Base-by-base conservation (phyloP, 92 coral and sea anemone genomes). In the Porites rus region DNA sequence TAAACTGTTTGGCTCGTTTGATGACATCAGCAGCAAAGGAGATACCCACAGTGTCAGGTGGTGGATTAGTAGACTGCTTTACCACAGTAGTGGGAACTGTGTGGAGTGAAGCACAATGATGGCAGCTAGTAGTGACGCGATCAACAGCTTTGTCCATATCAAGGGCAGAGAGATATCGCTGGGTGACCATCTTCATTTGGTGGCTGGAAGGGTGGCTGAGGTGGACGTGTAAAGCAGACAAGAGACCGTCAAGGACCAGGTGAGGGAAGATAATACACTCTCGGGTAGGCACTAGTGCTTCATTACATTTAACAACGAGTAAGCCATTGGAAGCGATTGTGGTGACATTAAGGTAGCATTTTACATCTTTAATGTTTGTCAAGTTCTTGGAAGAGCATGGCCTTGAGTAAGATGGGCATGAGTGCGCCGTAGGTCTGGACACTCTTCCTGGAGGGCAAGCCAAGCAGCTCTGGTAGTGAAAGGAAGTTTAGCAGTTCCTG, bases 11-110 rank as follows among this genome's bases (percentile, higher is more conserved):
- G 67, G 20, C 67, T 63, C 67, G 18, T 63, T 19, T 63, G 67
- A 63, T 63, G 18, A 63, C 67, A 8, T 63, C 67, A 9, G 67
- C 67, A 63, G 67, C 67, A 63, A 63, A 63, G 67, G 67, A 63
- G 67, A 63, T 19, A 63, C 67, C 67, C 67, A 8, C 10, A 63
- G 67, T 14, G 5, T 38, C 46, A 38, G 46, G 46, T 38, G 46
- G 7, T 38, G 46, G 0, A 38, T 38, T 38, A 3, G 46, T 38
- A 38, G 6, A 38, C 46, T 38, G 46, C 6, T 38, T 38, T 38
- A 38, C 46, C 46, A 38, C 18, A 19, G 18, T 63, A 19, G 6
- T 38, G 5, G 46, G 46, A 38, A 38, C 46, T 38, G 46, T 38
- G 46, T 4, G 46, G 6, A 38, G 46, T 38, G 46, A 38, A 38